phyloP scores from a whole-genome alignment of 64 coral and sea anemone genomes.

The Hydrozoanthus tunicans region DNA sequence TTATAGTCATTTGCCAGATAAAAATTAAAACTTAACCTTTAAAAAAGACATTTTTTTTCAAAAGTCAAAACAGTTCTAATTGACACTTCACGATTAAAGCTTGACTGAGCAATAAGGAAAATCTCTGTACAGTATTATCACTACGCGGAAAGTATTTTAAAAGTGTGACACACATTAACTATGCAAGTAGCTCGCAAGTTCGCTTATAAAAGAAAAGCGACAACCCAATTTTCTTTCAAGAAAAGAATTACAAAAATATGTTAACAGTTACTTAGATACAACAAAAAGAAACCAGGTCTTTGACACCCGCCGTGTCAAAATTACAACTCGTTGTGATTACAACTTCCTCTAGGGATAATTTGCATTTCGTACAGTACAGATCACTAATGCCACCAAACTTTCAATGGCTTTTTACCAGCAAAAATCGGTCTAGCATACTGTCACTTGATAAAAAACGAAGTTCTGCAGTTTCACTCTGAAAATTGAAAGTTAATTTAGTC shows the following conservation, averaged over 20 bases:
- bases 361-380: not conserved
- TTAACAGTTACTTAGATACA: too few species aligned
- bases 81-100: too few species aligned
- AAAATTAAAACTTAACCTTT: too few species aligned
- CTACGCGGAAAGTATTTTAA: too few species aligned
- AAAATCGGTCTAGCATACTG: not conserved
- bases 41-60: too few species aligned
- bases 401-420: not conserved
- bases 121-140: too few species aligned
- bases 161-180: too few species aligned
- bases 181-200: too few species aligned
- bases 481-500: conserved; percentile 12
- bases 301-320: not conserved
- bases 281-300: not conserved
- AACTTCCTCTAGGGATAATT: conserved; percentile 6
- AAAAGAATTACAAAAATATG: not conserved
- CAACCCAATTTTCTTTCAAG: not conserved
- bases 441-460: not conserved
- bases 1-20: too few species aligned
- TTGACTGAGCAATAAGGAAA: too few species aligned
- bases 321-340: not conserved
- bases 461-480: not conserved
- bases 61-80: too few species aligned
- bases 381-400: not conserved
- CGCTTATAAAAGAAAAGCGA: too few species aligned